Evolutionary conservation across 1,140 invertebrate genomes (phyloP).

Genomic region (Aphidius gifuensis): DNA sequence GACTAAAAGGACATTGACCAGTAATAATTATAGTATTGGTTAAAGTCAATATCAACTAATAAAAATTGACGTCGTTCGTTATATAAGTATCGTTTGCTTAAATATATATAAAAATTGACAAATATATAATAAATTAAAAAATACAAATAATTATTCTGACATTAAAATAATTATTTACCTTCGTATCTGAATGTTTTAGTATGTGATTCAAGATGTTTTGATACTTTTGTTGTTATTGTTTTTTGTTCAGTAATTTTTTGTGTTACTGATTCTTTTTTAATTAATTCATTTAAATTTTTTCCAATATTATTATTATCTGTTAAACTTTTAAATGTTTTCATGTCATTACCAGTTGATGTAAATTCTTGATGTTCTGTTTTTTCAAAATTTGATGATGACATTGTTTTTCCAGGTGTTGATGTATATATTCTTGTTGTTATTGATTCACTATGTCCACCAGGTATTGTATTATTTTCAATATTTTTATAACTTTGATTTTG

Average conservation of each 20-base stretch:
- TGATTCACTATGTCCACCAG: conserved; percentile 43
- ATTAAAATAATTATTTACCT: too few species aligned
- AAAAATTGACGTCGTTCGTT: too few species aligned
- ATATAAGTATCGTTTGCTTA: too few species aligned
- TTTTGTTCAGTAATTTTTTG: conserved; percentile 58
- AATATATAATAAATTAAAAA: too few species aligned
- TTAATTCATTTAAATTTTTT: conserved; percentile 50
- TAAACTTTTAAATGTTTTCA: conserved; percentile 39
- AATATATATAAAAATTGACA: too few species aligned
- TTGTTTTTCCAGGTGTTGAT: conserved; percentile 43
- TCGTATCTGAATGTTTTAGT: conserved; percentile 53
- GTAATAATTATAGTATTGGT: too few species aligned
- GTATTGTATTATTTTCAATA: conserved; percentile 36
- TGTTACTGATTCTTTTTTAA: conserved; percentile 54
- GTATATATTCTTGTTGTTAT: conserved; percentile 53
- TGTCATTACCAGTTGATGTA: conserved; percentile 37
- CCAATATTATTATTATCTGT: conserved; percentile 48
- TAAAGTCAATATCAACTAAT: too few species aligned
- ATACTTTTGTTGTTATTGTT: conserved; percentile 52
- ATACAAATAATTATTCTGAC: too few species aligned
- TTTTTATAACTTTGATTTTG: conserved; percentile 42
- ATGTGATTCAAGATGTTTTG: conserved; percentile 54
- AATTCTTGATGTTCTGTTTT: conserved; percentile 48
- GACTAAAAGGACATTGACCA: too few species aligned
- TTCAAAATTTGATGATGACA: conserved; percentile 47